Percentiles rank a stretch among this genome's conserved stretches.
phyloP scores from a whole-genome alignment of 2,113 vertebrate species.

The Merops nubicus region DNA sequence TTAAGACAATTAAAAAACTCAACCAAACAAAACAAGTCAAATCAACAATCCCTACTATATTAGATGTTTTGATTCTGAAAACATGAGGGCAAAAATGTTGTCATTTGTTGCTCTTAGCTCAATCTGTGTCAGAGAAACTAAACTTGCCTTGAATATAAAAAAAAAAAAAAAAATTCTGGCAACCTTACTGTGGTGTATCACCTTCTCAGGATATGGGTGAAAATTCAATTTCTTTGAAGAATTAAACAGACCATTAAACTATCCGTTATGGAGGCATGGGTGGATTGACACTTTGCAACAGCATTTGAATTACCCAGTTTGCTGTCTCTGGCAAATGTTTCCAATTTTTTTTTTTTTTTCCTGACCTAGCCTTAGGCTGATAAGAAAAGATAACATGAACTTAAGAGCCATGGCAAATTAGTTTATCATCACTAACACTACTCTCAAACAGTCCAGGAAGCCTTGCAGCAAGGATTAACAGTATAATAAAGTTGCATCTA shows the following conservation, averaged over 20 bases:
- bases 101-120: neutral
- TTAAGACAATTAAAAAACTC: neutral
- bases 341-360: slow-evolving; percentile 30
- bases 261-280: neutral
- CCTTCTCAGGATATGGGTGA: neutral
- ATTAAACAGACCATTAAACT: slow-evolving; percentile 56
- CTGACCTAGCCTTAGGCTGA: slow-evolving; percentile 69
- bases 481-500: slow-evolving; percentile 76
- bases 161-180: neutral
- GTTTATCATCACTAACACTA: slow-evolving; percentile 71
- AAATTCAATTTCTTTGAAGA: slow-evolving; percentile 59
- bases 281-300: slow-evolving; percentile 37
- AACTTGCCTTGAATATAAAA: neutral
- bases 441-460: slow-evolving; percentile 72
- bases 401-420: slow-evolving; percentile 73
- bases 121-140: neutral
- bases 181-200: neutral
- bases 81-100: neutral
- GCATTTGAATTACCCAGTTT: slow-evolving; percentile 39
- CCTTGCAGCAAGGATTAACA: slow-evolving; percentile 77
- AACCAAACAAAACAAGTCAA: neutral
- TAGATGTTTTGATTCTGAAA: neutral
- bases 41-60: neutral
- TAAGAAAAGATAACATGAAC: slow-evolving; percentile 74
- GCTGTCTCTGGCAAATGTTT: slow-evolving; percentile 59